Evolutionary conservation across 2,113 vertebrate genomes (phyloP).

Genomic region (Chlorodrepanis virens): DNA sequence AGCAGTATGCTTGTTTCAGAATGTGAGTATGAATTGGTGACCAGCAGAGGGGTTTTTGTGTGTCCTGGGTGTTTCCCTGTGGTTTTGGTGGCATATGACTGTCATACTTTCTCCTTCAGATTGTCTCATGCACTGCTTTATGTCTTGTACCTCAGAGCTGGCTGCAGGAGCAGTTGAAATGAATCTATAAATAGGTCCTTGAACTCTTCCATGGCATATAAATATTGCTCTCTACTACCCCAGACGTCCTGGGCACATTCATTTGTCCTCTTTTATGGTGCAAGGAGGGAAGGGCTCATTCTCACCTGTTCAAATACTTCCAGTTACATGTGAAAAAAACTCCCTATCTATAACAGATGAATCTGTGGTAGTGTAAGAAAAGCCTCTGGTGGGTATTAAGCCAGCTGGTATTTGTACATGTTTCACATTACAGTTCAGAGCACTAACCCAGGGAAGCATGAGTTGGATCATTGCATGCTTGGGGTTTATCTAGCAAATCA

Average conservation of each 20-base stretch:
- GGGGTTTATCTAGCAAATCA: neutral
- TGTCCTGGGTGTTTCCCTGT: neutral
- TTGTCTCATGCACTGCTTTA: neutral
- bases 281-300: neutral
- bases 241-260: neutral
- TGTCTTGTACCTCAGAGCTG: neutral
- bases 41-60: neutral
- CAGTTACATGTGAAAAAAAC: neutral
- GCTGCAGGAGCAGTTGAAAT: neutral
- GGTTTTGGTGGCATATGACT: neutral
- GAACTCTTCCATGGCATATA: neutral
- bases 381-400: neutral
- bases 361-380: slow-evolving; percentile 17
- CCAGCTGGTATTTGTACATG: slow-evolving; percentile 18
- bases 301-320: slow-evolving; percentile 56
- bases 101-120: neutral
- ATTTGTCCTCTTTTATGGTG: neutral
- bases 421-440: slow-evolving; percentile 40
- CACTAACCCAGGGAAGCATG: neutral
- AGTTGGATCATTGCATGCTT: neutral
- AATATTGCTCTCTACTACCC: neutral
- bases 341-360: slow-evolving; percentile 40
- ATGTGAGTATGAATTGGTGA: neutral
- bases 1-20: neutral
- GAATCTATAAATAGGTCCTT: slow-evolving; percentile 18